Conservation (phyloP, 2,888 invertebrate species). For the Coremacera marginata region DNA sequence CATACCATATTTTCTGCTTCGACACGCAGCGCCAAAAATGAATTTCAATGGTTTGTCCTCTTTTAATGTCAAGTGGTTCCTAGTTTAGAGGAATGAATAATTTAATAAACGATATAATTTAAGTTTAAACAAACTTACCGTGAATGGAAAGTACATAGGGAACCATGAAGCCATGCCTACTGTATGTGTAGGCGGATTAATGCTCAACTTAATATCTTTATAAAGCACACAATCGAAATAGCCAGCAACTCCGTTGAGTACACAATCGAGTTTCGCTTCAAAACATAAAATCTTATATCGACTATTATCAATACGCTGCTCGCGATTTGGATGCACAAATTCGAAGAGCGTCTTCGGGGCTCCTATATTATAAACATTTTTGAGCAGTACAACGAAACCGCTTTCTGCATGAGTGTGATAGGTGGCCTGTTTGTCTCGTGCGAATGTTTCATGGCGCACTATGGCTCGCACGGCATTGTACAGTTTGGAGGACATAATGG, state of each 20-base stretch:
- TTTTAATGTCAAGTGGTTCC: conserved; percentile 73
- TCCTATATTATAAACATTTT: conserved; percentile 66
- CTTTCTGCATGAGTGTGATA: conserved; percentile 74
- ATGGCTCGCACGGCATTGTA: conserved; percentile 79
- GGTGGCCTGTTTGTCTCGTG: conserved; percentile 55
- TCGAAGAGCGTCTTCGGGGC: conserved; percentile 76
- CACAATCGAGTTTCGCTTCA: conserved; percentile 78
- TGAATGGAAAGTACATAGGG: conserved; percentile 93
- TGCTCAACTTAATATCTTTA: conserved; percentile 87
- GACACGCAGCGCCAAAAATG: conserved; percentile 90
- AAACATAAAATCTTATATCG: conserved; percentile 80
- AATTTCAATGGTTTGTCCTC: conserved; percentile 79
- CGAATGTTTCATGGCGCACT: conserved; percentile 51
- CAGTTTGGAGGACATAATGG: conserved; percentile 91
- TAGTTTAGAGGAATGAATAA: conserved; percentile 50
- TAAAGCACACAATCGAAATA: conserved; percentile 93
- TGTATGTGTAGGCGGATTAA: conserved; percentile 89
- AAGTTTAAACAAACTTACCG: conserved; percentile 71
- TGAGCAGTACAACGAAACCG: conserved; percentile 88
- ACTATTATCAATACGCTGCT: conserved; percentile 77
- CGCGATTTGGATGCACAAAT: conserved; percentile 91
- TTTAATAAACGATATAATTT: background rate
- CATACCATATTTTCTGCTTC: conserved; percentile 92
- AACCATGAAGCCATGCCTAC: conserved; percentile 98
- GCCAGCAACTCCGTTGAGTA: conserved; percentile 95